phyloP scores from a whole-genome alignment of 35 echinoderm and acorn worm genomes.

The Eucidaris tribuloides region DNA sequence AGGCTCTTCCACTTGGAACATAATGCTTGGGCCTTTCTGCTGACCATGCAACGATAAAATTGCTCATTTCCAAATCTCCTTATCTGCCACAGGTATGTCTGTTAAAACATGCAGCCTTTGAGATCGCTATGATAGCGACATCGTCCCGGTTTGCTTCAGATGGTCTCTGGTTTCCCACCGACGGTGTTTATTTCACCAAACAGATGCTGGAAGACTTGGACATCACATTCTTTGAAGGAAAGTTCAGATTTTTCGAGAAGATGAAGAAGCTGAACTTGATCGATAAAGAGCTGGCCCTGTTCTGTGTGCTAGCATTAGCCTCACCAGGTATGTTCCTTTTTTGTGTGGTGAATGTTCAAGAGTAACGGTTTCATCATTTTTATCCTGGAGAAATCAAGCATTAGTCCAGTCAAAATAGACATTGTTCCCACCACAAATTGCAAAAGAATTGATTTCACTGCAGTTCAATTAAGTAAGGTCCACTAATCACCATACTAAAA shows the following conservation, averaged over 20 bases:
- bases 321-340: slow-evolving; percentile 87
- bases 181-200: slow-evolving; percentile 86
- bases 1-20: too few relatives aligned
- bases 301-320: slow-evolving; percentile 83
- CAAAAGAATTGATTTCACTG: too few relatives aligned
- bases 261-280: slow-evolving; percentile 96
- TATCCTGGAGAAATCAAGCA: too few relatives aligned
- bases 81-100: slow-evolving; percentile 55
- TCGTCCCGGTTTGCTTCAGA: slow-evolving; percentile 91
- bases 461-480: too few relatives aligned
- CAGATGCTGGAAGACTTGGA: slow-evolving; percentile 82
- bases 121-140: slow-evolving; percentile 89
- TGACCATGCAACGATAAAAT: too few relatives aligned
- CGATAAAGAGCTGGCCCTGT: slow-evolving; percentile 87
- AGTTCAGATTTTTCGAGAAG: slow-evolving; percentile 97
- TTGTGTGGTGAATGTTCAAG: too few relatives aligned
- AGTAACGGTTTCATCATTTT: too few relatives aligned
- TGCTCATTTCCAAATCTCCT: background rate
- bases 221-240: slow-evolving; percentile 76
- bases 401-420: too few relatives aligned
- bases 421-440: too few relatives aligned
- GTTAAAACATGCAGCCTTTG: slow-evolving; percentile 90
- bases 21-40: too few relatives aligned
- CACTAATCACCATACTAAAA: too few relatives aligned
- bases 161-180: slow-evolving; percentile 88